Percentiles rank a stretch among this genome's conserved stretches.
Evolutionary conservation across 1,140 invertebrate genomes (phyloP).

Genomic region (Ips nitidus): DNA sequence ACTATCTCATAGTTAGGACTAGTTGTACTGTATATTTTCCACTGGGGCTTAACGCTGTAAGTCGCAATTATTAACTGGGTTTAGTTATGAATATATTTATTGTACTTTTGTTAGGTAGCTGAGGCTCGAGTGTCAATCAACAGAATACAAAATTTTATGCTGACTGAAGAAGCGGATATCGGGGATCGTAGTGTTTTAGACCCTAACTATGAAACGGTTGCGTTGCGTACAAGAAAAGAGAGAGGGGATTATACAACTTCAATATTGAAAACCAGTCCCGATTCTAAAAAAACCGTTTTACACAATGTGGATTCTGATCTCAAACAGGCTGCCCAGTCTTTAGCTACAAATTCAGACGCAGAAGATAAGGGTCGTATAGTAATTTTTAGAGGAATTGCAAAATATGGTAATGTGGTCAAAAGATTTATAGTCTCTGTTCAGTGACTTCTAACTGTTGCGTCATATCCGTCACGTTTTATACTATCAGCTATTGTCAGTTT

Average conservation of each 20-base stretch:
- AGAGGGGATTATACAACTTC: not conserved
- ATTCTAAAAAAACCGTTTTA: not conserved
- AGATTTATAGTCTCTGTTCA: too few species aligned
- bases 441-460: too few species aligned
- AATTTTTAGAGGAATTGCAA: slow-evolving; percentile 27
- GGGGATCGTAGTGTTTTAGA: slow-evolving; percentile 41
- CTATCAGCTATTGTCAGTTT: too few species aligned
- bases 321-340: too few species aligned
- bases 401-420: slow-evolving; percentile 13
- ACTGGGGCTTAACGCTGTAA: slow-evolving; percentile 35
- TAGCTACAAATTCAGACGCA: too few species aligned
- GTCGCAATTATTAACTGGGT: not conserved
- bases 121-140: slow-evolving; percentile 61
- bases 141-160: slow-evolving; percentile 67
- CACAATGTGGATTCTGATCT: too few species aligned
- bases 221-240: not conserved
- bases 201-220: slow-evolving; percentile 5
- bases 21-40: slow-evolving; percentile 65
- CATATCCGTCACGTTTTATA: too few species aligned
- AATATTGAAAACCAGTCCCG: not conserved
- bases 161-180: slow-evolving; percentile 62
- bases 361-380: slow-evolving; percentile 10
- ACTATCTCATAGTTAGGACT: slow-evolving; percentile 69
- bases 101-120: slow-evolving; percentile 53
- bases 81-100: not conserved